Evolutionary conservation across 2,113 vertebrate species (phyloP).

Genomic region (Tautogolabrus adspersus): DNA sequence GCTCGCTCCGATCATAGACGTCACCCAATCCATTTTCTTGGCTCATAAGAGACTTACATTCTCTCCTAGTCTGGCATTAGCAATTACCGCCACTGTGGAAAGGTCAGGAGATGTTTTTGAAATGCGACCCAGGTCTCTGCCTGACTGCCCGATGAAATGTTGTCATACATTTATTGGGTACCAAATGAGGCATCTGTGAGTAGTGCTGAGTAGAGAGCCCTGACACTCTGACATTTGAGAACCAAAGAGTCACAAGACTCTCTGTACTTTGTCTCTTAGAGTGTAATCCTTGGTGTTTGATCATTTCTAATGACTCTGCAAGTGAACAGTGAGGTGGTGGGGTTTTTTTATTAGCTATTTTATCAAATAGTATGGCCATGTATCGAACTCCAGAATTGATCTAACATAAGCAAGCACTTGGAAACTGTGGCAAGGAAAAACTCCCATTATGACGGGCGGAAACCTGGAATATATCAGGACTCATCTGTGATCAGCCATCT

Average conservation of each 20-base stretch:
- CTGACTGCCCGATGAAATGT: slow-evolving; percentile 69
- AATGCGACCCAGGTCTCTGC: slow-evolving; percentile 72
- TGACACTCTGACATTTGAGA: slow-evolving; percentile 78
- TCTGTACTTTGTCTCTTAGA: slow-evolving; percentile 1
- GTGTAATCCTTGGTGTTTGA: slow-evolving; percentile 56
- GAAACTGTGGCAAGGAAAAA: too few species aligned
- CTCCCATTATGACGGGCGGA: too few species aligned
- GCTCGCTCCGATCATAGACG: slow-evolving; percentile 5
- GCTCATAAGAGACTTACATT: slow-evolving; percentile 72
- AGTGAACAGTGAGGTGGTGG: not conserved
- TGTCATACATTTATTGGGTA: slow-evolving; percentile 77
- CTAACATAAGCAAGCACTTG: too few species aligned
- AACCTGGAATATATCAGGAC: too few species aligned
- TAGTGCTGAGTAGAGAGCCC: slow-evolving; percentile 9
- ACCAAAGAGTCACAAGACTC: slow-evolving; percentile 50
- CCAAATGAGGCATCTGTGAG: slow-evolving; percentile 63
- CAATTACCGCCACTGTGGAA: slow-evolving; percentile 78
- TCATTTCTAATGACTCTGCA: not conserved
- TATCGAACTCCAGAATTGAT: too few species aligned
- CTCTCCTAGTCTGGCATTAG: slow-evolving; percentile 79
- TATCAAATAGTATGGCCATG: too few species aligned
- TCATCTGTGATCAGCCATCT: too few species aligned
- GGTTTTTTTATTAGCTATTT: too few species aligned
- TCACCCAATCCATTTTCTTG: slow-evolving; percentile 41
- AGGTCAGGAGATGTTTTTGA: slow-evolving; percentile 85